A percentile compares a stretch with the other conserved stretches of the same genome.
phyloP scores from a whole-genome alignment of 2,113 vertebrate genomes.

The Cephalopterus ornatus region DNA sequence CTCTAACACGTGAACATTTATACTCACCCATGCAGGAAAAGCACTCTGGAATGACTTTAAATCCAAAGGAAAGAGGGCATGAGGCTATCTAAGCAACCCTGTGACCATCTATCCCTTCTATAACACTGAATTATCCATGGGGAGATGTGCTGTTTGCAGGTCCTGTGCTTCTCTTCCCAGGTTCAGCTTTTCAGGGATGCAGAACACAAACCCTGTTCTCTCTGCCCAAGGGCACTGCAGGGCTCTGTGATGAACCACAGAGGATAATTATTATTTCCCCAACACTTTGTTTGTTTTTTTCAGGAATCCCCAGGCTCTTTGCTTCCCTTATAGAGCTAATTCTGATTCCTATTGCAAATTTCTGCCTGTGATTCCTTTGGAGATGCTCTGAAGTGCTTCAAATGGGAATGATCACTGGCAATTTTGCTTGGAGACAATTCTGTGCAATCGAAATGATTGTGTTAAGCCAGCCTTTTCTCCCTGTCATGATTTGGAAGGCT shows the following conservation, averaged over 20 bases:
- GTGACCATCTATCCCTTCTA: not conserved
- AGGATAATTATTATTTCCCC: not conserved
- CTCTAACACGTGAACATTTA: rapidly evolving
- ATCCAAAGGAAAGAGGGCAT: not conserved
- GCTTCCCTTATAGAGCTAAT: not conserved
- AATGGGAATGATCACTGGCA: not conserved
- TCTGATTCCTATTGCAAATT: not conserved
- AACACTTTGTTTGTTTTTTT: not conserved
- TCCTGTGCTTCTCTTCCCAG: not conserved
- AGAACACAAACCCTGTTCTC: not conserved
- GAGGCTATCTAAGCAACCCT: not conserved
- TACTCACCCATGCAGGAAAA: not conserved
- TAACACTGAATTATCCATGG: not conserved
- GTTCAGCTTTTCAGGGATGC: not conserved
- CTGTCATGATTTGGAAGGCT: not conserved
- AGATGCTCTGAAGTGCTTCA: not conserved
- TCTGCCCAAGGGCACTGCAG: not conserved
- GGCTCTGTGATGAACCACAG: not conserved
- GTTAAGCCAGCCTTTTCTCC: not conserved
- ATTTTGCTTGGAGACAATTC: slow-evolving; percentile 20
- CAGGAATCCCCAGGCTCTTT: not conserved
- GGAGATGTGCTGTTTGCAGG: not conserved
- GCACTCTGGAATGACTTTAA: not conserved
- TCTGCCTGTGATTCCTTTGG: not conserved
- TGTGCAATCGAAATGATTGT: not conserved